These are phyloP conservation scores for Hylomyscus alleni DNA, from an alignment of 2,797 vertebrate species.

Conservation along the genomic window DNA sequence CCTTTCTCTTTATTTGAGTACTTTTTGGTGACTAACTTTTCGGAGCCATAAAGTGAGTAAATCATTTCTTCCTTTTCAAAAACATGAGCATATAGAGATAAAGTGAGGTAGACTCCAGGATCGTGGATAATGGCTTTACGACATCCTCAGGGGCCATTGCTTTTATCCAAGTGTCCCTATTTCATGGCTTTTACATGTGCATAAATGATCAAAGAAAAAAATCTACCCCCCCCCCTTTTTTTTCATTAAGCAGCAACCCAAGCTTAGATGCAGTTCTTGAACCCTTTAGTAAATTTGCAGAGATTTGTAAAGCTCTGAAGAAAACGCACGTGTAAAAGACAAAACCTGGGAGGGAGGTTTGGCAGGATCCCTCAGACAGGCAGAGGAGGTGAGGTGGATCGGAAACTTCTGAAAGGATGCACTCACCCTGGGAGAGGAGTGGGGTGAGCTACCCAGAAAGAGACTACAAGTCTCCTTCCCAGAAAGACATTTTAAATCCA, in stretches of 20 bases:
- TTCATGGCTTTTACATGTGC: constrained; percentile 48
- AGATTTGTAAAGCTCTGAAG: constrained; percentile 16
- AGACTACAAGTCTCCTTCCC: not conserved
- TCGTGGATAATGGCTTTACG: not conserved
- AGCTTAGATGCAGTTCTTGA: constrained; percentile 48
- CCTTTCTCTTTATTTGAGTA: constrained; percentile 45
- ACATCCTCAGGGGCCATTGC: not conserved
- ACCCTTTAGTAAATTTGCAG: constrained; percentile 36
- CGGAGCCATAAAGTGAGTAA: constrained; percentile 24
- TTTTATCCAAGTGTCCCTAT: constrained; percentile 19
- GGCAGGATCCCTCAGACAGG: not conserved
- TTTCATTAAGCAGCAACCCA: constrained; percentile 4
- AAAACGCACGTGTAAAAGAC: not conserved
- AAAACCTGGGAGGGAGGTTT: not conserved
- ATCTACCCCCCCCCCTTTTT: not conserved
- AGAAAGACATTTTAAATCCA: not conserved
- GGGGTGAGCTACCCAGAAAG: not conserved
- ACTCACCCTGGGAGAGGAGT: not conserved
- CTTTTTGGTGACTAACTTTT: not conserved
- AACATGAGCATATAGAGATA: not conserved
- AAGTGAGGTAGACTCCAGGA: not conserved
- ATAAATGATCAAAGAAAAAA: constrained; percentile 18
- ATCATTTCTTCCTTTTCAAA: constrained; percentile 51
- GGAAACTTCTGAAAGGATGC: not conserved
- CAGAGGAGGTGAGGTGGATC: not conserved